These are phyloP conservation scores for Lanius collurio DNA, from an alignment of 2,113 vertebrate species.

Conservation along the genomic window DNA sequence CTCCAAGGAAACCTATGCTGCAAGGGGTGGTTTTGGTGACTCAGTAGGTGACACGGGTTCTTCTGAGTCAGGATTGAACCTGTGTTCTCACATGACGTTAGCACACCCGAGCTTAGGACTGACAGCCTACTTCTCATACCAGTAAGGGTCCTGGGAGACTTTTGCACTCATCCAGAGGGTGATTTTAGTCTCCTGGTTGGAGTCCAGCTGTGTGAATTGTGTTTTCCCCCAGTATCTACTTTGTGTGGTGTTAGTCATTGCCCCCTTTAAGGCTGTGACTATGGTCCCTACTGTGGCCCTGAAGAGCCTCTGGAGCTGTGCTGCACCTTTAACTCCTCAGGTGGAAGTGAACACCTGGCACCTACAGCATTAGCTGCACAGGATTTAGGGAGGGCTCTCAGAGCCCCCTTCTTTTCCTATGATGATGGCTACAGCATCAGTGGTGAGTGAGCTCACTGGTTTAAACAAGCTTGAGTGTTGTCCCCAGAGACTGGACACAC, in stretches of 20 bases:
- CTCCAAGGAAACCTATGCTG: not conserved
- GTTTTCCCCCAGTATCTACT: not conserved
- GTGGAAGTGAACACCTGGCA: not conserved
- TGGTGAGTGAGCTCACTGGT: rapidly evolving
- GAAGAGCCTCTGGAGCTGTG: not conserved
- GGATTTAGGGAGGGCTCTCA: not conserved
- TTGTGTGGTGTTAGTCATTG: not conserved
- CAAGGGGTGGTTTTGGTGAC: conserved; percentile 7
- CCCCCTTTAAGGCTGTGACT: not conserved
- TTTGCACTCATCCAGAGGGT: not conserved
- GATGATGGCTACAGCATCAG: rapidly evolving
- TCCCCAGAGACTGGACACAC: rapidly evolving
- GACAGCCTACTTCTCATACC: not conserved
- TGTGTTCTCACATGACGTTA: not conserved
- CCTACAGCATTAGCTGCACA: not conserved
- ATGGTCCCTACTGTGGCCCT: not conserved
- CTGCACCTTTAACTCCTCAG: not conserved
- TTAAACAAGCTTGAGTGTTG: rapidly evolving
- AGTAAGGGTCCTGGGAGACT: not conserved
- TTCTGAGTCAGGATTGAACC: conserved; percentile 15
- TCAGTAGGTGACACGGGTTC: not conserved
- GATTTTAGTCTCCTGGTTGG: not conserved
- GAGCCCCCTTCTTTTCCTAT: rapidly evolving
- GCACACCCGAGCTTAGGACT: not conserved
- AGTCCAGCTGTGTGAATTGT: not conserved